Evolutionary conservation across 2,113 vertebrate genomes (phyloP).

Genomic region (Columba janthina): DNA sequence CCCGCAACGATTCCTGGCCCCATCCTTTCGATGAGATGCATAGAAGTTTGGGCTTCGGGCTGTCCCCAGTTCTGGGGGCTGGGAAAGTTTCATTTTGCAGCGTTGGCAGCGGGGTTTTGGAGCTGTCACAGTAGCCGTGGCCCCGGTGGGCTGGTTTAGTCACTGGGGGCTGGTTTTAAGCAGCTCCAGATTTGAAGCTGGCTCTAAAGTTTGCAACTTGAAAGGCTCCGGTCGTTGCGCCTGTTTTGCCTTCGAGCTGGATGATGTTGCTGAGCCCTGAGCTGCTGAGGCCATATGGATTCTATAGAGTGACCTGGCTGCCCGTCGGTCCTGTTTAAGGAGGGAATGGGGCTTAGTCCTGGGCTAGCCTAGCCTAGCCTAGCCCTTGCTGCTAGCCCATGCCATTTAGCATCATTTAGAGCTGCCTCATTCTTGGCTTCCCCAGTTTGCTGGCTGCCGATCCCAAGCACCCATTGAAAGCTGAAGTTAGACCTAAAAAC

Average conservation of each 20-base stretch:
- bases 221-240: slow-evolving; percentile 12
- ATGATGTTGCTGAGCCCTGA: background rate
- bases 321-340: no score
- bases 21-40: rapidly evolving
- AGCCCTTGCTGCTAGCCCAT: background rate
- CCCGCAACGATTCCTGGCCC: rapidly evolving
- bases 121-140: slow-evolving; percentile 29
- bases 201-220: background rate
- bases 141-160: background rate
- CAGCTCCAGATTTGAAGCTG: slow-evolving; percentile 57
- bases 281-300: slow-evolving; percentile 12
- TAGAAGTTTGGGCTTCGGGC: background rate
- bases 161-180: slow-evolving; percentile 5
- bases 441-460: background rate
- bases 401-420: background rate
- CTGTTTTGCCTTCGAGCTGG: slow-evolving; percentile 31
- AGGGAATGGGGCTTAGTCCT: background rate
- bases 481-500: background rate
- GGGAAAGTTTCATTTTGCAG: background rate
- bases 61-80: background rate
- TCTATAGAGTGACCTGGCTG: background rate
- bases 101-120: background rate
- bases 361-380: no score
- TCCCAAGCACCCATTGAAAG: background rate
- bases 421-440: background rate